Percentiles rank a stretch among this genome's conserved stretches.
phyloP scores from a whole-genome alignment of 2,888 invertebrate species.

The Slavum lentiscoides region DNA sequence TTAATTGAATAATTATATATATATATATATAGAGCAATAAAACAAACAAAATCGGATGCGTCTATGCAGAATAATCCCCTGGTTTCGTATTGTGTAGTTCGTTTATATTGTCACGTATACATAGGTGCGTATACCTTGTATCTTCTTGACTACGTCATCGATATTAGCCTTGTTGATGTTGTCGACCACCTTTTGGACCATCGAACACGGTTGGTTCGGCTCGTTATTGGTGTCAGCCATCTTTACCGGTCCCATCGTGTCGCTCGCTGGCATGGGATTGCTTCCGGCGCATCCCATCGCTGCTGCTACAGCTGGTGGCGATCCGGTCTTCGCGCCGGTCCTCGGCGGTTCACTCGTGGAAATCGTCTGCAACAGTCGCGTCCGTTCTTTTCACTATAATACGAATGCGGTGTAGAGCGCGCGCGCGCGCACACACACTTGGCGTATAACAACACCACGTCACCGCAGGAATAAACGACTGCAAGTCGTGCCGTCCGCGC shows the following conservation, averaged over 20 bases:
- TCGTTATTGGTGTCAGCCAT: background rate
- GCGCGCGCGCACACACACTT: no score
- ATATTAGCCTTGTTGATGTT: constrained; percentile 9
- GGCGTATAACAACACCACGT: no score
- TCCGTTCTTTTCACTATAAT: background rate
- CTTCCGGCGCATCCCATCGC: constrained; percentile 42
- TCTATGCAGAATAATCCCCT: no score
- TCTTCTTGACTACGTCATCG: constrained; percentile 33
- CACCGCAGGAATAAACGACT: background rate
- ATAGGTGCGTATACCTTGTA: constrained; percentile 40
- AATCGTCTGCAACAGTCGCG: background rate
- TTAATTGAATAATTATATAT: no score
- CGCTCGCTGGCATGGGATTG: constrained; percentile 17
- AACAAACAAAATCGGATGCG: no score
- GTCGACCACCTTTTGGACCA: constrained; percentile 1
- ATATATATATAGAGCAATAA: no score
- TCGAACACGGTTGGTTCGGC: background rate
- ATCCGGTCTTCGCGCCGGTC: background rate
- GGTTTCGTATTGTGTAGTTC: no score
- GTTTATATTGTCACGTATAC: no score
- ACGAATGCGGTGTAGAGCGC: background rate
- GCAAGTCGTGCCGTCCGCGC: background rate
- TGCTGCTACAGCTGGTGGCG: background rate
- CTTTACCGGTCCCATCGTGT: background rate
- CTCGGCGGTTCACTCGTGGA: background rate